phyloP scores from a whole-genome alignment of 2,113 vertebrate species.

The Dipodomys stephensi region DNA sequence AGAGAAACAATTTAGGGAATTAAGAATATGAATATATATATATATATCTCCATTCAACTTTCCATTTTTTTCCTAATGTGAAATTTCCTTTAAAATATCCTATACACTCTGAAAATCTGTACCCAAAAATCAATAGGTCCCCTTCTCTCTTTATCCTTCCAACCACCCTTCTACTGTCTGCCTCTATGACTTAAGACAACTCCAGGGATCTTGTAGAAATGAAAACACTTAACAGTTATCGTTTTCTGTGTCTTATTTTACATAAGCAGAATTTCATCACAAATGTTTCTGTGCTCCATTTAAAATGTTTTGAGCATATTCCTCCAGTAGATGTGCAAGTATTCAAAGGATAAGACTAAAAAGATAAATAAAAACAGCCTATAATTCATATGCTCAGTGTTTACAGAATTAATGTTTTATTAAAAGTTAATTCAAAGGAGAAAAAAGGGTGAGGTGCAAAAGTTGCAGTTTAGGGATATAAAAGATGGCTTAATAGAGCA shows the following conservation, averaged over 20 bases:
- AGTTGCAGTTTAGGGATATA: not conserved
- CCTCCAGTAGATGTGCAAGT: too few species aligned
- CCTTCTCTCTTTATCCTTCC: too few species aligned
- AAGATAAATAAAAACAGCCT: not conserved
- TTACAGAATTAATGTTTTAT: slow-evolving; percentile 11
- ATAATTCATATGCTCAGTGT: not conserved
- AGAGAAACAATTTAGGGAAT: not conserved
- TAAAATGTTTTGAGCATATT: too few species aligned
- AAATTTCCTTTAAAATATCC: not conserved
- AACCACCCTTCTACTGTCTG: too few species aligned
- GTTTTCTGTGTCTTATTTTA: too few species aligned
- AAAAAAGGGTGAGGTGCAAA: not conserved
- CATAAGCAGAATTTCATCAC: too few species aligned
- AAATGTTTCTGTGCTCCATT: too few species aligned
- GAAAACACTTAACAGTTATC: too few species aligned
- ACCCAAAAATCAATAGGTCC: too few species aligned
- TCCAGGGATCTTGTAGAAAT: too few species aligned
- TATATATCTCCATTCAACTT: not conserved
- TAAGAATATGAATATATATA: not conserved
- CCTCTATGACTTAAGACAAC: too few species aligned
- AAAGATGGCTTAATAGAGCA: not conserved
- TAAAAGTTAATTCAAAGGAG: slow-evolving; percentile 36
- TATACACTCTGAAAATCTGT: not conserved
- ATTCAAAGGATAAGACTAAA: too few species aligned
- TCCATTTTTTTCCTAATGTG: not conserved